Evolutionary conservation across 2,797 vertebrate species (phyloP).

Genomic region (Hydrolagus colliei): DNA sequence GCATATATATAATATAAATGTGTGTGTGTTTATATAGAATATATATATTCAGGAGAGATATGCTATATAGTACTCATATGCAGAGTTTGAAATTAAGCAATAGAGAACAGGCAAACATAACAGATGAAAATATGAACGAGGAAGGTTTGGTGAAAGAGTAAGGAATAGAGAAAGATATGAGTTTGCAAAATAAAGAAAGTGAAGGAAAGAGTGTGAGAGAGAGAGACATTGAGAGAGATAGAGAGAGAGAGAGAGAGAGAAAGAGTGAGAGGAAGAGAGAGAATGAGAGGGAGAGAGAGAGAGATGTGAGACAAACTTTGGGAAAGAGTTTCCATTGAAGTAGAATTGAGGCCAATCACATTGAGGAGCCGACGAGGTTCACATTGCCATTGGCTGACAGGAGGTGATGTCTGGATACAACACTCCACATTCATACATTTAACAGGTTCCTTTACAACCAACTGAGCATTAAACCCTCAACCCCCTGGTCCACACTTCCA

Average conservation of each 20-base stretch:
- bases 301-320: neutral
- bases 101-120: neutral
- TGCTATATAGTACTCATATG: too few relatives aligned
- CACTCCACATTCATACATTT: neutral
- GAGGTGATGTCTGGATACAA: neutral
- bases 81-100: too few relatives aligned
- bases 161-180: too few relatives aligned
- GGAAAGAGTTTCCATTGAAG: constrained; percentile 10
- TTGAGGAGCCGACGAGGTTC: neutral
- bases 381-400: neutral
- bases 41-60: too few relatives aligned
- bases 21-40: too few relatives aligned
- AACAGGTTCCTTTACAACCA: neutral
- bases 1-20: too few relatives aligned
- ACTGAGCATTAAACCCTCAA: neutral
- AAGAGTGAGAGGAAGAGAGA: neutral
- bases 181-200: neutral
- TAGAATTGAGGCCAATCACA: neutral
- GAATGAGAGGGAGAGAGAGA: too few relatives aligned
- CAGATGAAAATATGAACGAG: neutral
- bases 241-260: neutral
- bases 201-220: too few relatives aligned
- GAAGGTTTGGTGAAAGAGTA: neutral
- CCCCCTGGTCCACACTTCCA: too few relatives aligned
- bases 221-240: neutral